phyloP scores from a whole-genome alignment of 2,888 invertebrate species.

The Caenorhabditis japonica region DNA sequence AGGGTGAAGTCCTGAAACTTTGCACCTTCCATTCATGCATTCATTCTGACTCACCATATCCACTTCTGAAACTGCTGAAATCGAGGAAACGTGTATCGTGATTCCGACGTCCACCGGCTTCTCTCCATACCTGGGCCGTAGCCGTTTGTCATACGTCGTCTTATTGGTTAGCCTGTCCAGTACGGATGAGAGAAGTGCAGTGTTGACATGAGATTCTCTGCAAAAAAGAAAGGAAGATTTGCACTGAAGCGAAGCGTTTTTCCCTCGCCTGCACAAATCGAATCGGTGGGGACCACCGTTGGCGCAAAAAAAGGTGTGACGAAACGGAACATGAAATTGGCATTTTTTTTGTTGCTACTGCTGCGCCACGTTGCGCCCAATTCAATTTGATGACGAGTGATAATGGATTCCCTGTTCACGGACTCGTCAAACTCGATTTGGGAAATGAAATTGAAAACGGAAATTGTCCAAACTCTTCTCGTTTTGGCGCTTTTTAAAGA shows the following conservation, averaged over 20 bases:
- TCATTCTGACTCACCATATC: slow-evolving; percentile 86
- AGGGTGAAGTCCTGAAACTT: slow-evolving; percentile 77
- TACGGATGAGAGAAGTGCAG: slow-evolving; percentile 66
- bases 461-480: no score
- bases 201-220: slow-evolving; percentile 49
- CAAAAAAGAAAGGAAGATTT: slow-evolving; percentile 18
- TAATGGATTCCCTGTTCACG: slow-evolving; percentile 22
- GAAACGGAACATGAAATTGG: slow-evolving; percentile 42
- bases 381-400: slow-evolving; percentile 44
- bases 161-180: slow-evolving; percentile 74
- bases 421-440: neutral
- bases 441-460: no score
- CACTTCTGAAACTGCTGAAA: slow-evolving; percentile 97
- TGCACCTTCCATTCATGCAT: neutral
- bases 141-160: slow-evolving; percentile 97
- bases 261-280: no score
- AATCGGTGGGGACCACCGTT: no score
- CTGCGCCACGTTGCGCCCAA: slow-evolving; percentile 6
- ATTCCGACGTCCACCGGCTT: slow-evolving; percentile 96
- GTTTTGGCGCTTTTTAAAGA: no score
- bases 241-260: slow-evolving; percentile 16
- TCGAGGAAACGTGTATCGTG: slow-evolving; percentile 97
- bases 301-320: no score
- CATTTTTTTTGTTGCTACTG: slow-evolving; percentile 28
- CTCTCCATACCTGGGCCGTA: slow-evolving; percentile 88